These are phyloP conservation scores for Micromesistius poutassou DNA, from an alignment of 2,797 vertebrate species.

Conservation along the genomic window DNA sequence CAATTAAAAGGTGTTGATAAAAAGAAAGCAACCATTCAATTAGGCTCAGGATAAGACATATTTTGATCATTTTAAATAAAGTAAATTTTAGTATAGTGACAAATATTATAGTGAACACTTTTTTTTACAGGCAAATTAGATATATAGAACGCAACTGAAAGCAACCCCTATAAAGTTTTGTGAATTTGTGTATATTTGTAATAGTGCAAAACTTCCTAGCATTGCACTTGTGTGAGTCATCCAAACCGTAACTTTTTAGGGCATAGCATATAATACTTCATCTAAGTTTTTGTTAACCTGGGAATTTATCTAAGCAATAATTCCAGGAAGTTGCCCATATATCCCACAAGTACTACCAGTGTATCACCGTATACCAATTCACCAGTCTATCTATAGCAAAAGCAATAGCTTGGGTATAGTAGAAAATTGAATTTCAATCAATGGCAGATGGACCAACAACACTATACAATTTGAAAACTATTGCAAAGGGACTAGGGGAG, in stretches of 20 bases:
- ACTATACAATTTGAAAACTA: constrained; percentile 51
- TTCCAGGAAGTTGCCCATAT: constrained; percentile 53
- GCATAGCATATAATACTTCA: background rate
- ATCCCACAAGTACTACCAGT: constrained; percentile 45
- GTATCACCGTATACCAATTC: constrained; percentile 51
- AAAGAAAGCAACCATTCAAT: background rate
- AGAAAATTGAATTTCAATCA: constrained; percentile 50
- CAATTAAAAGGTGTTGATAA: background rate
- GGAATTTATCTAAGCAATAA: constrained; percentile 71
- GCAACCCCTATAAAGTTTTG: background rate
- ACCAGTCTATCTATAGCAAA: constrained; percentile 52
- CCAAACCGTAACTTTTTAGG: background rate
- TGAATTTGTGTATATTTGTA: background rate
- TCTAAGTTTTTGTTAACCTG: constrained; percentile 55
- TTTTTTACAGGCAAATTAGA: background rate
- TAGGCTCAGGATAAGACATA: background rate
- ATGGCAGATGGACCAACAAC: constrained; percentile 58
- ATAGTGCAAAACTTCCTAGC: background rate
- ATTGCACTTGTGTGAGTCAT: background rate
- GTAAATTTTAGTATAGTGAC: background rate
- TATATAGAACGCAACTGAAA: background rate
- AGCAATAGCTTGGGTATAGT: constrained; percentile 35
- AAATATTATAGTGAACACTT: background rate
- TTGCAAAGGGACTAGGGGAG: constrained; percentile 39
- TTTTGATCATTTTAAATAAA: background rate